Percentiles rank a stretch among this genome's conserved stretches.
phyloP scores from a whole-genome alignment of 1,140 invertebrate species.

The Lasioglossum albipes region DNA sequence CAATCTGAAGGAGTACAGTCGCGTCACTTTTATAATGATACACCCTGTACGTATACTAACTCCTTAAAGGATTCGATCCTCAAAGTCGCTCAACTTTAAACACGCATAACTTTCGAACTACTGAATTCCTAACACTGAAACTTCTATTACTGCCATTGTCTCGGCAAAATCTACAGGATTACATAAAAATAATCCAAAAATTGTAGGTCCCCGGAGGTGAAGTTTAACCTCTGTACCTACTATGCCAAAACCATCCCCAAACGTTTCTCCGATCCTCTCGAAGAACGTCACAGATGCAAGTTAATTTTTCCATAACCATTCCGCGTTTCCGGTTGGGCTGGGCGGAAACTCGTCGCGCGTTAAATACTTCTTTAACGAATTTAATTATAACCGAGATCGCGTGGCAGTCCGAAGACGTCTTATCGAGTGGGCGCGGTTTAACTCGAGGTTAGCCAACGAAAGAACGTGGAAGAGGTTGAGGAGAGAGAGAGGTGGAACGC shows the following conservation, averaged over 20 bases:
- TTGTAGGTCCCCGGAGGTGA: too few species aligned
- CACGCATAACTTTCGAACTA: too few species aligned
- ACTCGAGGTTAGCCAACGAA: neutral
- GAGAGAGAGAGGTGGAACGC: neutral
- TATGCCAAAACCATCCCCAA: neutral
- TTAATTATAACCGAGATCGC: neutral
- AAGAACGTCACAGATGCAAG: neutral
- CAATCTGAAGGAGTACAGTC: too few species aligned
- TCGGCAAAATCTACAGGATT: too few species aligned
- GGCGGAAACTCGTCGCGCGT: slow-evolving; percentile 2
- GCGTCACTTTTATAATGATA: too few species aligned
- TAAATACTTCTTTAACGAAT: neutral
- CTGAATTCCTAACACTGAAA: too few species aligned
- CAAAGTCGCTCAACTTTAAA: too few species aligned
- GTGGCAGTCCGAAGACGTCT: neutral
- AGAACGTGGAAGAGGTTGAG: neutral
- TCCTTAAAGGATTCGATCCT: too few species aligned
- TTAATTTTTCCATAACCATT: neutral
- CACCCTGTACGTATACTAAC: too few species aligned
- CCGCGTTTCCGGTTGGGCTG: neutral
- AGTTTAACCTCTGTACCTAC: too few species aligned
- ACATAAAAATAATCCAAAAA: too few species aligned
- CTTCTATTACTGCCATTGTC: too few species aligned
- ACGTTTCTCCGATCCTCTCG: neutral
- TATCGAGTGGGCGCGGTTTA: slow-evolving; percentile 13